A percentile compares a stretch with the other conserved stretches of the same genome.
These are phyloP conservation scores for Pithecia hirsuta DNA, from an alignment of 2,797 vertebrate genomes.

Conservation along the genomic window DNA sequence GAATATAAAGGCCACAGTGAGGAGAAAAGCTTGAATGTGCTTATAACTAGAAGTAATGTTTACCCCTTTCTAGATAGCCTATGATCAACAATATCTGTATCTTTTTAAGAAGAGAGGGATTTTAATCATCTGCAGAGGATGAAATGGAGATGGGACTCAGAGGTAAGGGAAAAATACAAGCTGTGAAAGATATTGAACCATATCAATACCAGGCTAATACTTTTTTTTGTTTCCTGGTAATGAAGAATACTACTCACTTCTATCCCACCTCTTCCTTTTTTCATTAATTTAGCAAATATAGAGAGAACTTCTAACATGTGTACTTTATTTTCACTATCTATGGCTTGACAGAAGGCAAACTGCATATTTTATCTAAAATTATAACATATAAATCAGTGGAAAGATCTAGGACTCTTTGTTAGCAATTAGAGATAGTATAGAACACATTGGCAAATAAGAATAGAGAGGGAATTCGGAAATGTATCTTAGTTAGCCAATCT, in stretches of 20 bases:
- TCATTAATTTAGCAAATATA: slow-evolving; percentile 23
- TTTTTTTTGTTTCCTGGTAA: neutral
- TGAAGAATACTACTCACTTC: neutral
- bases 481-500: neutral
- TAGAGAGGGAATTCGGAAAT: neutral
- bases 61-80: neutral
- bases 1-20: neutral
- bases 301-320: neutral
- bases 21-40: neutral
- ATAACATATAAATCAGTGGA: neutral
- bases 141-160: neutral
- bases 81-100: neutral
- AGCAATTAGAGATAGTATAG: neutral
- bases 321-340: slow-evolving; percentile 6
- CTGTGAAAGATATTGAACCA: neutral
- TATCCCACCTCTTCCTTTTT: neutral
- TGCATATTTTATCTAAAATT: slow-evolving; percentile 21
- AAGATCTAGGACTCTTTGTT: neutral
- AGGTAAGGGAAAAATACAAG: neutral
- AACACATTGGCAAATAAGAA: slow-evolving; percentile 16
- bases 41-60: neutral
- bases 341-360: neutral
- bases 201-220: neutral
- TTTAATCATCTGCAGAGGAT: neutral
- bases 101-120: neutral